A percentile compares a stretch with the other conserved stretches of the same genome.
Conservation (phyloP, 2,888 invertebrate species). For the Tiphia femorata region DNA sequence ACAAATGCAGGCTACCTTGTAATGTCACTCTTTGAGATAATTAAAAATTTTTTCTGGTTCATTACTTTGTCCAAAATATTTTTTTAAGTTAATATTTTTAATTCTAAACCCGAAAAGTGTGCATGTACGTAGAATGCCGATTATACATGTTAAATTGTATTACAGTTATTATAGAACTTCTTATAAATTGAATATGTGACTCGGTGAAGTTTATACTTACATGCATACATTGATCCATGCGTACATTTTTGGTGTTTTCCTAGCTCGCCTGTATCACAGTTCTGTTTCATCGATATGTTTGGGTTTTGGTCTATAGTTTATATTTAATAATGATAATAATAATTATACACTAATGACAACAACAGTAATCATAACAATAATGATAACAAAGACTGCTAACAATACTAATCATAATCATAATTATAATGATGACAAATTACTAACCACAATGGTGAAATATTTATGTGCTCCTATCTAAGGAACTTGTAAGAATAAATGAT, state of each 20-base stretch:
- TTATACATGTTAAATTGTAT: too few relatives aligned
- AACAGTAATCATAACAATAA: neutral
- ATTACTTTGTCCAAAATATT: constrained; percentile 19
- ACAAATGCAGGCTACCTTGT: constrained; percentile 62
- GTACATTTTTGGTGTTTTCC: constrained; percentile 66
- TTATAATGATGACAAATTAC: too few relatives aligned
- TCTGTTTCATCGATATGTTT: constrained; percentile 34
- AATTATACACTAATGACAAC: neutral
- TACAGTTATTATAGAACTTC: too few relatives aligned
- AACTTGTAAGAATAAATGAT: too few relatives aligned
- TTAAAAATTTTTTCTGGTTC: constrained; percentile 18
- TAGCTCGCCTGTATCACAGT: constrained; percentile 60
- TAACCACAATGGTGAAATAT: too few relatives aligned
- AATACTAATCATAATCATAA: neutral
- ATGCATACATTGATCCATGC: constrained; percentile 39
- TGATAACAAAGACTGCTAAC: neutral
- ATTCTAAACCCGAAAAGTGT: constrained; percentile 2
- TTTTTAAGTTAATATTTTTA: constrained; percentile 7
- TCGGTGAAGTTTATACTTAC: constrained; percentile 5
- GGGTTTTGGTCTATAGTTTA: constrained; percentile 21
- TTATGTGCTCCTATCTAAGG: too few relatives aligned
- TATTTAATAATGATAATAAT: neutral
- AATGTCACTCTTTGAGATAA: constrained; percentile 48
- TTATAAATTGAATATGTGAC: neutral
- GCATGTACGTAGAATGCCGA: constrained; percentile 11